Base-by-base conservation (phyloP, 2,888 invertebrate genomes). In the Sylvicola cinctus region DNA sequence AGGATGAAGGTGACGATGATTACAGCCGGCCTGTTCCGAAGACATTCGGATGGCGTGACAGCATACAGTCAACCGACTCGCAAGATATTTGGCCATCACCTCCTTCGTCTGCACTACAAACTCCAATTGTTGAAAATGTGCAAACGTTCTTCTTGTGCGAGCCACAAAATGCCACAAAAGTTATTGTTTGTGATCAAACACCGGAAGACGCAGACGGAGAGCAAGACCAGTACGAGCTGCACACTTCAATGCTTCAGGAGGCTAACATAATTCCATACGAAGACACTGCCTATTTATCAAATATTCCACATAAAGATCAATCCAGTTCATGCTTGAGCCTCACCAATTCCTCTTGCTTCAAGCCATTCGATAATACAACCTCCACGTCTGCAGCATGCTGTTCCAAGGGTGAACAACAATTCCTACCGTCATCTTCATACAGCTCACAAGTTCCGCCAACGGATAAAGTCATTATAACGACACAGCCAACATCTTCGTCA, bases 111-210 rank as follows among this genome's bases (percentile, higher is more conserved):
- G 58, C 72, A 23, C 62, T 74, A 36, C 78, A 76, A 46, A 70
- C 70, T 4, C 74, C 74, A 1, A 65, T 79, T 7, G 67, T 78
- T 14, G 79, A 77, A 46, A 77, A 74, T 52, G 70, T 80, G 4
- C 77, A 81, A 51, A 79, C 79, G 14, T 83, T 76, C 49, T 83
- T 77, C 45, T 70, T 79, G 60, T 72, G 67, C 26, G 76, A 77
- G 47, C 74, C 73, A 1, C 79, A 83, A 56, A 78, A 74, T 54
- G 74, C 80, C 1, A 73, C 71, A 40, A 76, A 76, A 50, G 80
- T 83, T 1, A 68, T 70, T 29, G 65, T 83, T 1, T 79, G 80
- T 43, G 77, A 76, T 35, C 67, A 52, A 12, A 66, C 73, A 32
- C 70, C 70, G 25, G 70, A 73, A 28, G 62, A 66, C 32, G 58